Evolutionary conservation across 2,888 invertebrate genomes (phyloP).

Genomic region (Trissoscelio sp.): DNA sequence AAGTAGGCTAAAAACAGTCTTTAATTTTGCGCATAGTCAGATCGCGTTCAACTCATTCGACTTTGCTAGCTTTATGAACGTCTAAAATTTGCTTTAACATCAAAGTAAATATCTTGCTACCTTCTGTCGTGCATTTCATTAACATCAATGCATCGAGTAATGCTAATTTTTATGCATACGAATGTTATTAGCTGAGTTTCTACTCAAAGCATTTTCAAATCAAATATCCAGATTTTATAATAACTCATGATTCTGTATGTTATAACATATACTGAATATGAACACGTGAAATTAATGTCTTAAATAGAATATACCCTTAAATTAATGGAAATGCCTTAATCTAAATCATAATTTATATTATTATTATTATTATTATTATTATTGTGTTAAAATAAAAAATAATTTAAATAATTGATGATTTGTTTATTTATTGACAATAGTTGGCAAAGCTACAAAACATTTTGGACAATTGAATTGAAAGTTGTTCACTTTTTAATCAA

Average conservation of each 20-base stretch:
- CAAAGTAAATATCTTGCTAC: constrained; percentile 33
- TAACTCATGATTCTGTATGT: not conserved
- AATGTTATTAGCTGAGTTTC: constrained; percentile 6
- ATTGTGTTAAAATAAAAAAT: too few relatives aligned
- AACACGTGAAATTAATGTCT: not conserved
- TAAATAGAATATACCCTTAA: too few relatives aligned
- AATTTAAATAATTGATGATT: too few relatives aligned
- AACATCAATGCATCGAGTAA: constrained; percentile 28
- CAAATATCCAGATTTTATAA: not conserved
- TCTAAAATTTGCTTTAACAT: constrained; percentile 42
- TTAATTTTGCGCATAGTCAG: constrained; percentile 26
- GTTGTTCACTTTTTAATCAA: constrained; percentile 59
- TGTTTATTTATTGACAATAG: too few relatives aligned
- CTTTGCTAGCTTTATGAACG: constrained; percentile 31
- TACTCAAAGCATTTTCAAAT: constrained; percentile 12
- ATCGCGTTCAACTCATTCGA: constrained; percentile 19
- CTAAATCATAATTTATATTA: too few relatives aligned
- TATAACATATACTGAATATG: too few relatives aligned
- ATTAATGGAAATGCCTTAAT: too few relatives aligned
- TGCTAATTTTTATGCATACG: constrained; percentile 32
- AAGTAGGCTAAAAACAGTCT: constrained; percentile 17
- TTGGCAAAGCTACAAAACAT: not conserved
- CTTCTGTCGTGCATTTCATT: constrained; percentile 40
- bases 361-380: too few relatives aligned
- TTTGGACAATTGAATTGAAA: constrained; percentile 31